Base-by-base conservation (phyloP, 2,888 invertebrate genomes). In the Nematopogon swammerdamellus region DNA sequence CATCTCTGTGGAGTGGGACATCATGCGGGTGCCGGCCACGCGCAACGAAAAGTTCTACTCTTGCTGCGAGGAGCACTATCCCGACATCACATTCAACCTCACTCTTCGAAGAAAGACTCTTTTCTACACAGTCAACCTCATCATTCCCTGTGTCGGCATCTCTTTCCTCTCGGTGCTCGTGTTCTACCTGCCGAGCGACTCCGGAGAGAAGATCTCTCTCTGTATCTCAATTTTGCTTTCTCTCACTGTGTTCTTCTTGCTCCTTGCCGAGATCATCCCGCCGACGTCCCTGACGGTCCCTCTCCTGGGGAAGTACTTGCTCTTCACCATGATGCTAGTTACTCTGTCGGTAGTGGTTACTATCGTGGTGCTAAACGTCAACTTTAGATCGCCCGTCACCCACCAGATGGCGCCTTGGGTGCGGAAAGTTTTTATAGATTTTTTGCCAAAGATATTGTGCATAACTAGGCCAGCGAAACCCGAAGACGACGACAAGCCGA, bases 1-100 rank as follows among this genome's bases (percentile, higher is more conserved):
- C 82, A 92, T 95, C 70, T 95, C 95, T 63, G 97, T 97, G 52
- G 97, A 98, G 80, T 98, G 97, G 98, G 97, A 97, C 77, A 95
- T 94, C 61, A 90, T 97, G 86, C 86, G 91, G 55, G 95, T 94
- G 57, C 94, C 94, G 50, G 95, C 94, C 44, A 88, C 89, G 55
- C 83, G 94, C 59, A 92, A 94, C 69, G 94, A 94, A 67, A 92
- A 92, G 69, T 93, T 91, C 75, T 95, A 97, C 83, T 93, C 93
- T 62, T 97, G 97, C 79, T 97, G 97, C 73, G 92, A 94, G 70
- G 93, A 97, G 72, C 97, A 97, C 52, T 98, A 94, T 67, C 91
- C 93, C 50, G 98, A 98, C 80, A 97, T 99, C 65, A 95, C 96
- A 60, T 99, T 98, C 82, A 95, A 97, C 79, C 89, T 99, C 63